Evolutionary conservation across 1,140 invertebrate species (phyloP), one percentile per base, ranked within the genome.

Genomic region (Cardiocondyla obscurior): DNA sequence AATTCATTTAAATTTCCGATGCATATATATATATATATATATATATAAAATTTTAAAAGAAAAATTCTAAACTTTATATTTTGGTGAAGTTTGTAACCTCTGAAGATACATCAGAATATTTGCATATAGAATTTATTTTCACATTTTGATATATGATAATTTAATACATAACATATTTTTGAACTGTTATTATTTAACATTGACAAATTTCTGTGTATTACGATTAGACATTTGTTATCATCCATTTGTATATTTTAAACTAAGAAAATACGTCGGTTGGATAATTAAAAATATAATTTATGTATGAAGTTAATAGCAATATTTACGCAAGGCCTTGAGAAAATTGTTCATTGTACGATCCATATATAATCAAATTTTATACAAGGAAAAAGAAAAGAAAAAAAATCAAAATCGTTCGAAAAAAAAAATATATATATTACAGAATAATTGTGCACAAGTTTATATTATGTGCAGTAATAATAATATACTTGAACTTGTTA

Each of bases 81-180:
- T 28, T 55, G n/a, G 22, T 39, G 42, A 64, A 22, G 10, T n/a
- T 33, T 0, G 7, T 19, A 86, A 74, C 12, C 69, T 87, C 65
- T 39, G 58, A 85, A 74, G 83, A 76, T 88, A 85, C 85, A 85
- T 83, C 73, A 72, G 42, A 77, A 53, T 67, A 60, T 79, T 73
- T 67, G 33, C 36, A 60, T 84, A 79, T 84, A 86, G 70, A 84
- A 73, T 87, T 87, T 87, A 87, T 85, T 84, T 87, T 88, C 84
- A 86, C 53, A 77, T 86, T 87, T 81, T 46, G 33, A 82, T 33
- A 16, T 42, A 28, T 64, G 2, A 33, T 3, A 16, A 74, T 51
- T 46, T 3, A 16, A 74, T 51, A 46, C 33, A 76, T n/a, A n/a
- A 19, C 44, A 22, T 25, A 51, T 12, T 4, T 42, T 42, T 51